These are phyloP conservation scores for Tigriopus japonicus DNA, from an alignment of 1,140 invertebrate genomes.

Conservation along the genomic window DNA sequence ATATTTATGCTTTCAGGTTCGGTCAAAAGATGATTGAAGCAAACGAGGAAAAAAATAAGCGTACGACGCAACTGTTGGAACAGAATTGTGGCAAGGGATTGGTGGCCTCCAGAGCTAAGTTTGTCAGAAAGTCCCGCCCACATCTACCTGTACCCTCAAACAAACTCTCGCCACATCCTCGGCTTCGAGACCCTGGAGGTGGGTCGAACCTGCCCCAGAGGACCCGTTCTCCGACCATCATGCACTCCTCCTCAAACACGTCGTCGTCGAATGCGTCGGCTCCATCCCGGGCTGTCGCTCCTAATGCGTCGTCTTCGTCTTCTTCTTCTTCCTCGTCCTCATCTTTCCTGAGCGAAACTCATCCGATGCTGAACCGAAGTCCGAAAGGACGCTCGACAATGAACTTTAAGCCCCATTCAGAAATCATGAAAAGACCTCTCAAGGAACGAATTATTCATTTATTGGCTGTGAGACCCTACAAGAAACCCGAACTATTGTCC, in stretches of 20 bases:
- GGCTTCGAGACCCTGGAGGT: background rate
- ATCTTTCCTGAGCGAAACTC: background rate
- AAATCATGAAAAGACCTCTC: slow-evolving; percentile 13
- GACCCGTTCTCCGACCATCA: background rate
- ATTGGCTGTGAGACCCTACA: slow-evolving; percentile 70
- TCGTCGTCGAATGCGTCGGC: background rate
- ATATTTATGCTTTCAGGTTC: background rate
- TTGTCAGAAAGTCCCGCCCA: background rate
- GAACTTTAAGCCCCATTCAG: background rate
- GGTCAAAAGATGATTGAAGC: slow-evolving; percentile 5
- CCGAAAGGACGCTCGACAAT: background rate
- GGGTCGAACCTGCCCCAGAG: background rate
- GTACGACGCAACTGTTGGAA: background rate
- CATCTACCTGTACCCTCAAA: background rate
- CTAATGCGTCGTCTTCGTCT: background rate
- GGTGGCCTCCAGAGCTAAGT: background rate
- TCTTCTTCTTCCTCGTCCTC: background rate
- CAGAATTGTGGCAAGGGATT: background rate
- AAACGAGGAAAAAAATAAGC: slow-evolving; percentile 7
- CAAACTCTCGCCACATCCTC: background rate
- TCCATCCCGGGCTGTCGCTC: background rate
- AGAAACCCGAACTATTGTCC: slow-evolving; percentile 68
- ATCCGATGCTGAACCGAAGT: slow-evolving; percentile 9
- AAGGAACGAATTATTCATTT: slow-evolving; percentile 82
- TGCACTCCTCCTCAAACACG: background rate